A percentile compares a stretch with the other conserved stretches of the same genome.
Conservation (phyloP, 2,797 vertebrate genomes). For the Agapornis canus region DNA sequence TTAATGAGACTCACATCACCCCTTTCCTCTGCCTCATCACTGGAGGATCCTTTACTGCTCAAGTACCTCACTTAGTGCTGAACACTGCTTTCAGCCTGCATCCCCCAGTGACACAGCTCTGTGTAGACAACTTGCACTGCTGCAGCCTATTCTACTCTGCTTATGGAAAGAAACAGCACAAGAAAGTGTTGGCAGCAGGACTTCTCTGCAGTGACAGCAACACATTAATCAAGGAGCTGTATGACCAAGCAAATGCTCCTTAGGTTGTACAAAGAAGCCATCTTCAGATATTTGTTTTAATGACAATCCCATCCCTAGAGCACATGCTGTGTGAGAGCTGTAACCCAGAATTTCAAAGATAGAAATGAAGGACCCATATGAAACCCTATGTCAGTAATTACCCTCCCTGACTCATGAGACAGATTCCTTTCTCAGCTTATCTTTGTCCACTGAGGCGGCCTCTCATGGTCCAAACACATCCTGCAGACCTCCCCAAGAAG, state of each 20-base stretch:
- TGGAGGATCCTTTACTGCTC: neutral
- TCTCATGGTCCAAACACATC: neutral
- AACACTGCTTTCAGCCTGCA: neutral
- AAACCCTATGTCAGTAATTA: neutral
- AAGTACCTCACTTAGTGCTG: neutral
- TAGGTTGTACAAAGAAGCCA: neutral
- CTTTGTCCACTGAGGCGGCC: neutral
- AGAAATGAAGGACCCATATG: neutral
- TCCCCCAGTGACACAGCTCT: neutral
- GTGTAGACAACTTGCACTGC: neutral
- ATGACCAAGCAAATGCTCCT: neutral
- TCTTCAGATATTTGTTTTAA: neutral
- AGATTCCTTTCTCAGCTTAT: neutral
- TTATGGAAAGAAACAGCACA: neutral
- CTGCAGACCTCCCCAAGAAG: neutral
- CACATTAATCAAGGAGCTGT: neutral
- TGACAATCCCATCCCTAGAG: neutral
- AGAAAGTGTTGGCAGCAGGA: neutral
- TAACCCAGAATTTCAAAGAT: neutral
- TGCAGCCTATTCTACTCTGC: neutral
- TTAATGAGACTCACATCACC: neutral
- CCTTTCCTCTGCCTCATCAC: neutral
- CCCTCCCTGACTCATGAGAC: neutral
- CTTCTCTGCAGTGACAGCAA: neutral
- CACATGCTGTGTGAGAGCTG: neutral